phyloP scores from a whole-genome alignment of 2,113 vertebrate species.

The Fukomys damarensis region DNA sequence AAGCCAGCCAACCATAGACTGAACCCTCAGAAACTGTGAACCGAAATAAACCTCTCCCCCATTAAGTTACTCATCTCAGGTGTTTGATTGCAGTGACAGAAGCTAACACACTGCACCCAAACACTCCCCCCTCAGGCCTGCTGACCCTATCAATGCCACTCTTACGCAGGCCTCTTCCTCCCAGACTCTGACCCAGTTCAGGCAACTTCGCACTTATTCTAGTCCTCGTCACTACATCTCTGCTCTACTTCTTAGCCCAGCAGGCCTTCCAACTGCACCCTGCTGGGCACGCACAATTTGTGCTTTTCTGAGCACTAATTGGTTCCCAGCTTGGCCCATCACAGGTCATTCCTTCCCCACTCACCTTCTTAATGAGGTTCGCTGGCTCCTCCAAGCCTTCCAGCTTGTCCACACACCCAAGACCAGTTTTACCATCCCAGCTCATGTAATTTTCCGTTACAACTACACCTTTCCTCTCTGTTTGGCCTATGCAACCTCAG shows the following conservation, averaged over 20 bases:
- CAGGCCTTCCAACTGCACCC: too few relatives aligned
- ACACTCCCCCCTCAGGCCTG: rapidly evolving
- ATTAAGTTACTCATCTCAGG: neutral
- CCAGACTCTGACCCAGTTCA: rapidly evolving
- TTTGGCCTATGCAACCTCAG: neutral
- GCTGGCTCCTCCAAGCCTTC: too few relatives aligned
- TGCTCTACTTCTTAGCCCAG: neutral
- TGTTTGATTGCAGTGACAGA: neutral
- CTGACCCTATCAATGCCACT: rapidly evolving
- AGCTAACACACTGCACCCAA: neutral
- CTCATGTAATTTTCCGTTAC: neutral
- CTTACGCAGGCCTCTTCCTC: too few relatives aligned
- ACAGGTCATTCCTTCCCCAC: neutral
- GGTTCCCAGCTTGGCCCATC: neutral
- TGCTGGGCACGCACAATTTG: rapidly evolving
- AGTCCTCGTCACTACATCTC: rapidly evolving
- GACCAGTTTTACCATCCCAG: neutral
- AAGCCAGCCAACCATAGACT: neutral
- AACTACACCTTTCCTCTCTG: neutral
- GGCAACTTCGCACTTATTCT: rapidly evolving
- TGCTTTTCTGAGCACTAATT: neutral
- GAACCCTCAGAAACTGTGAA: neutral
- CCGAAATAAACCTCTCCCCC: neutral
- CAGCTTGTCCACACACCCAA: neutral
- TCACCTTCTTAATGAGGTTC: neutral